These are phyloP conservation scores for Hiodon alosoides DNA, from an alignment of 2,113 vertebrate genomes.

Conservation along the genomic window DNA sequence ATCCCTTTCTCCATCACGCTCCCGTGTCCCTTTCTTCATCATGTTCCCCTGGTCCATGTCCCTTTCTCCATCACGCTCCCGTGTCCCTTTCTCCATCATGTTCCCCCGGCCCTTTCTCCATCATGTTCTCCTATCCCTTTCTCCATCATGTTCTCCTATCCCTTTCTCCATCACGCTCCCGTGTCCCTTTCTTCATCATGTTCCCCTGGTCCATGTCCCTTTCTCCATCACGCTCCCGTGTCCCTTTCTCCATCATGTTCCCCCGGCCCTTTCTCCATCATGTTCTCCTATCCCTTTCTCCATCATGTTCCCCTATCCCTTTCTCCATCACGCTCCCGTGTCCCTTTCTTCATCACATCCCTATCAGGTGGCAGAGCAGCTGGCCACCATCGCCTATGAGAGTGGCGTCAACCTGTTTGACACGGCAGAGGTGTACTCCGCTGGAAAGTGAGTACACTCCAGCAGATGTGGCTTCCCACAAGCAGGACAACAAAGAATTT, in stretches of 20 bases:
- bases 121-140: background rate
- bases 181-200: too few relatives aligned
- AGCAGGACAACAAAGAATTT: too few relatives aligned
- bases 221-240: background rate
- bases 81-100: too few relatives aligned
- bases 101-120: background rate
- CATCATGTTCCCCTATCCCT: background rate
- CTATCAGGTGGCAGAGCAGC: conserved; percentile 83
- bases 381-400: conserved; percentile 97
- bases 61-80: background rate
- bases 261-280: background rate
- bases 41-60: too few relatives aligned
- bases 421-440: conserved; percentile 87
- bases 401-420: conserved; percentile 89
- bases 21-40: too few relatives aligned
- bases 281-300: background rate
- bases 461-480: too few relatives aligned
- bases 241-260: too few relatives aligned
- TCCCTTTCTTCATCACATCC: background rate
- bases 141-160: background rate
- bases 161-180: background rate
- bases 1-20: too few relatives aligned
- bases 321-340: background rate
- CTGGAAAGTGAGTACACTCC: conserved; percentile 77
- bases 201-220: too few relatives aligned